Percentiles rank a stretch among this genome's conserved stretches.
Evolutionary conservation across 2,888 invertebrate species (phyloP).

Genomic region (Eristalinus aeneus): DNA sequence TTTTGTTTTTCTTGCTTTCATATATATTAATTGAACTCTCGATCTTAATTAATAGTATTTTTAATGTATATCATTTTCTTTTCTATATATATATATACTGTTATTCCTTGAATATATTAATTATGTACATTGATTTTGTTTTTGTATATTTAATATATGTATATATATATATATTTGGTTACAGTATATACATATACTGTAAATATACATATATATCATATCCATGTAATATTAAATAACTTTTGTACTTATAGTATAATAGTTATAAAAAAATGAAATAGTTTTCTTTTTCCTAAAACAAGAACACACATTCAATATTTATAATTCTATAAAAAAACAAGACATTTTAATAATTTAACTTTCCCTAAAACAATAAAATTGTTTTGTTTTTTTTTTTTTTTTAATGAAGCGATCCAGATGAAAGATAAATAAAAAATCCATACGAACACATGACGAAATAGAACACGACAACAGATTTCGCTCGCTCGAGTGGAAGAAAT

Average conservation of each 20-base stretch:
- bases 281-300: slow-evolving; percentile 25
- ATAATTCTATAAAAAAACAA: slow-evolving; percentile 4
- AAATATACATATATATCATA: slow-evolving; percentile 63
- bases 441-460: not conserved
- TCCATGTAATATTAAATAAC: slow-evolving; percentile 70
- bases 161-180: slow-evolving; percentile 44
- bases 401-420: slow-evolving; percentile 20
- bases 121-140: slow-evolving; percentile 60
- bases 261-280: slow-evolving; percentile 58
- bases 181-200: slow-evolving; percentile 59
- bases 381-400: not conserved
- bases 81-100: slow-evolving; percentile 67
- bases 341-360: not conserved
- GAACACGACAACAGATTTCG: slow-evolving; percentile 26
- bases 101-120: slow-evolving; percentile 66
- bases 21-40: slow-evolving; percentile 67
- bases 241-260: slow-evolving; percentile 70
- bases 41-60: slow-evolving; percentile 65
- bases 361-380: slow-evolving; percentile 9
- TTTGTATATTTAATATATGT: slow-evolving; percentile 50
- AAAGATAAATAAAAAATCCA: not conserved
- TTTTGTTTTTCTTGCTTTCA: slow-evolving; percentile 29
- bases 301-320: slow-evolving; percentile 41
- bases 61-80: slow-evolving; percentile 47
- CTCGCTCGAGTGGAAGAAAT: slow-evolving; percentile 76